phyloP scores from a whole-genome alignment of 2,888 invertebrate genomes.

The Dione vanillae region DNA sequence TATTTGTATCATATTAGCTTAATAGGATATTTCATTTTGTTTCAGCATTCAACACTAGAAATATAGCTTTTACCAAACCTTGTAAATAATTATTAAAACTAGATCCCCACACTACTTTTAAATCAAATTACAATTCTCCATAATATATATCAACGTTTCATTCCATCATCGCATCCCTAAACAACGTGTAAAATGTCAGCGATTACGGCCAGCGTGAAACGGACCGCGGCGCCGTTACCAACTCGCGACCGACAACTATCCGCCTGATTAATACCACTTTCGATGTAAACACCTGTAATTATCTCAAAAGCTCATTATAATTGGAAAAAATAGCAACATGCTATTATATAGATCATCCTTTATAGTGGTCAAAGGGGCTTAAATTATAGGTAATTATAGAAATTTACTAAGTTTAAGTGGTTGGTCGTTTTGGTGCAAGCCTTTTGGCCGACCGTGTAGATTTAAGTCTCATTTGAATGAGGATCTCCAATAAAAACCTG shows the following conservation, averaged over 20 bases:
- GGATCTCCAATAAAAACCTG: too few species aligned
- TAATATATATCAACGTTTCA: too few species aligned
- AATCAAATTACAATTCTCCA: too few species aligned
- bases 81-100: too few species aligned
- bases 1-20: too few species aligned
- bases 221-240: conserved; percentile 44
- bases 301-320: conserved; percentile 22
- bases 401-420: not conserved
- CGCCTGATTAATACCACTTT: conserved; percentile 24
- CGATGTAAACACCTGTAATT: conserved; percentile 23
- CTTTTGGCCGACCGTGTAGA: too few species aligned
- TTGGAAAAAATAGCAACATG: conserved; percentile 5
- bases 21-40: too few species aligned
- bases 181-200: conserved; percentile 48
- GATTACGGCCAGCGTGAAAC: conserved; percentile 53
- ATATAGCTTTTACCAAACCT: too few species aligned
- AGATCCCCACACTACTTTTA: too few species aligned
- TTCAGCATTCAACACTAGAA: too few species aligned
- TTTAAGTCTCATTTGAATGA: not conserved
- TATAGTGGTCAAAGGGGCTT: not conserved
- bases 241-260: conserved; percentile 30
- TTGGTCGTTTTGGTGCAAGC: not conserved
- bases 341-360: conserved; percentile 5
- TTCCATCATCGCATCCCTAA: conserved; percentile 48
- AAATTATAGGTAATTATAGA: not conserved